Percentiles rank a stretch among this genome's conserved stretches.
Evolutionary conservation across 1,140 invertebrate species (phyloP).

Genomic region (Drosophila kurseongensis): DNA sequence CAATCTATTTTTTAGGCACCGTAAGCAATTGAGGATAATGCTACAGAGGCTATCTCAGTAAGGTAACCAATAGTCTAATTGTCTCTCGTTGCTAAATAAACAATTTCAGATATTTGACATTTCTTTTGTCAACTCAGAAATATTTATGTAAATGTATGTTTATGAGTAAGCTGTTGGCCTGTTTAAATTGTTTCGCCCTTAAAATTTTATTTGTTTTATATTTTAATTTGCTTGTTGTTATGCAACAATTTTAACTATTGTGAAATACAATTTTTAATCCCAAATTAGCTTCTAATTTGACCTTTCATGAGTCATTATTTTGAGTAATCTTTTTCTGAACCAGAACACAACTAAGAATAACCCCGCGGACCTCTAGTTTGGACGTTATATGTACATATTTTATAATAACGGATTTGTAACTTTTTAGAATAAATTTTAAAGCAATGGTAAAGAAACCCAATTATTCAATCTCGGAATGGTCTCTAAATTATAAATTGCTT

Average conservation of each 20-base stretch:
- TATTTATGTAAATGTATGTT: too few relatives aligned
- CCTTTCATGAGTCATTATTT: background rate
- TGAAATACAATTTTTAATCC: background rate
- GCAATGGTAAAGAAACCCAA: background rate
- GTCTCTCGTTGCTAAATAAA: background rate
- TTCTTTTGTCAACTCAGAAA: too few relatives aligned
- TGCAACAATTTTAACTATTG: too few relatives aligned
- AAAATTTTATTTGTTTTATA: too few relatives aligned
- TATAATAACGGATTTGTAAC: too few relatives aligned
- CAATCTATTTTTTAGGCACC: background rate
- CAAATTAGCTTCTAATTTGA: background rate
- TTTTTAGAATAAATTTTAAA: background rate
- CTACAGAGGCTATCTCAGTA: background rate
- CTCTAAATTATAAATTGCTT: conserved; percentile 1
- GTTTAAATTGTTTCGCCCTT: too few relatives aligned
- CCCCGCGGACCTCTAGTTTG: too few relatives aligned
- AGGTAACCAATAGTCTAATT: background rate
- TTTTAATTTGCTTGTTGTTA: too few relatives aligned
- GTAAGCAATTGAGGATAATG: background rate
- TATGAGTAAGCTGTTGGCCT: too few relatives aligned
- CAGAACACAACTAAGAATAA: too few relatives aligned
- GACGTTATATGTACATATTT: too few relatives aligned
- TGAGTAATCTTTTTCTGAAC: too few relatives aligned
- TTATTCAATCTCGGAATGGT: background rate
- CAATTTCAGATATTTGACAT: background rate